Evolutionary conservation across 2,797 vertebrate species (phyloP).

Genomic region (Semotilus atromaculatus): DNA sequence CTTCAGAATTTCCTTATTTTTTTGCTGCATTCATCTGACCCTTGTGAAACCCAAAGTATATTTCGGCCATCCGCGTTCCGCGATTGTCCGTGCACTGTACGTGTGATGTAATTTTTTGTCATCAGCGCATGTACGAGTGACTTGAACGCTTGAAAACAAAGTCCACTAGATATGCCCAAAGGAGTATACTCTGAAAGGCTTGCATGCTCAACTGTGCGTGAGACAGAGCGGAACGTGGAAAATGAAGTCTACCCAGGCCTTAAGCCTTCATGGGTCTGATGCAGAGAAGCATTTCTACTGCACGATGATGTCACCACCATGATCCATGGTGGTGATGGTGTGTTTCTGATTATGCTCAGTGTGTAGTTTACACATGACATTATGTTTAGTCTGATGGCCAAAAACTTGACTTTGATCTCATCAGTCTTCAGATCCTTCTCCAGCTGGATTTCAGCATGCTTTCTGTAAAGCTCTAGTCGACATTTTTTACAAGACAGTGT

Average conservation of each 20-base stretch:
- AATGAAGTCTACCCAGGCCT: too few species aligned
- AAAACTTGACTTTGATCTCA: not conserved
- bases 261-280: not conserved
- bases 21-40: not conserved
- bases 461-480: not conserved
- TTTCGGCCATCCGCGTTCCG: not conserved
- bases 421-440: not conserved
- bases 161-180: too few species aligned
- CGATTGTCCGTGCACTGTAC: not conserved
- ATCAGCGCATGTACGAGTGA: not conserved
- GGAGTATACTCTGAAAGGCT: too few species aligned
- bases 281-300: not conserved
- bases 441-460: constrained; percentile 3
- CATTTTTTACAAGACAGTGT: not conserved
- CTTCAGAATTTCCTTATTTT: not conserved
- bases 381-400: constrained; percentile 3
- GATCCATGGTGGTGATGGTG: not conserved
- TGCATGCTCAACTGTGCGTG: too few species aligned
- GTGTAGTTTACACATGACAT: not conserved
- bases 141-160: too few species aligned
- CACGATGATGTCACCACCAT: not conserved
- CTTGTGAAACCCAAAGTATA: not conserved
- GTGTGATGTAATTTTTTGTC: not conserved
- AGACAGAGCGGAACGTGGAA: too few species aligned
- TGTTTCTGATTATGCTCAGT: not conserved